Evolutionary conservation across 1,140 invertebrate genomes (phyloP), one percentile per base, ranked within the genome.

Genomic region (Drosophila tsacasi): DNA sequence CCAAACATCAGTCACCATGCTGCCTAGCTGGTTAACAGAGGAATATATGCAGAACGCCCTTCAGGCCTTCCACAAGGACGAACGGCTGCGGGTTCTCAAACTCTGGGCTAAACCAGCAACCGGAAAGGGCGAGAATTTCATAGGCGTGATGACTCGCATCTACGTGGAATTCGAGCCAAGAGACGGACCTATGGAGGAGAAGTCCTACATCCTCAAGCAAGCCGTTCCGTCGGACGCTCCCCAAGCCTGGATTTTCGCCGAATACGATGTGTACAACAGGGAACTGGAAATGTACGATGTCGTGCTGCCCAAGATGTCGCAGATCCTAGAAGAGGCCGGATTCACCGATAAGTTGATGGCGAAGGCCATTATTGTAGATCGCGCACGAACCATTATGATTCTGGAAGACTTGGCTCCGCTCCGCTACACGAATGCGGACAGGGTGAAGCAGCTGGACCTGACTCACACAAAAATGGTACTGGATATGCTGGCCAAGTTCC

Each of bases 401-500:
- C 57, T 95, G 81, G 94, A 95, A 63, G 95, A 95, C 80, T 67
- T 95, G 42, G 78, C 83, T 13, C 75, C 79, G 15, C 89, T 86
- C 25, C 93, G 93, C 3, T 95, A 94, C 71, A 81, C 78, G 3
- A 95, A 95, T 93, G 93, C 92, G 4, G 93, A 95, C 67, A 89
- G 95, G 54, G 76, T 91, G 25, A 91, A 93, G 68, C 94, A 94
- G 6, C 69, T 95, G 15, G 92, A 94, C 40, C 52, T 94, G 13
- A 81, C 93, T 7, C 93, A 94, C 58, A 79, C 94, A 1, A 93
- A 93, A 23, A 60, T 93, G 9, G 92, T 94, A 0, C 81, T 95
- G 0, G 93, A 94, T 55, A 93, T 93, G 39, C 74, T 95, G 25
- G 94, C 94, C 3, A 94, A 93, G 21, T 94, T 95, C 58, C 95